Evolutionary conservation across 2,113 vertebrate genomes (phyloP).

Genomic region (Callipepla californica): DNA sequence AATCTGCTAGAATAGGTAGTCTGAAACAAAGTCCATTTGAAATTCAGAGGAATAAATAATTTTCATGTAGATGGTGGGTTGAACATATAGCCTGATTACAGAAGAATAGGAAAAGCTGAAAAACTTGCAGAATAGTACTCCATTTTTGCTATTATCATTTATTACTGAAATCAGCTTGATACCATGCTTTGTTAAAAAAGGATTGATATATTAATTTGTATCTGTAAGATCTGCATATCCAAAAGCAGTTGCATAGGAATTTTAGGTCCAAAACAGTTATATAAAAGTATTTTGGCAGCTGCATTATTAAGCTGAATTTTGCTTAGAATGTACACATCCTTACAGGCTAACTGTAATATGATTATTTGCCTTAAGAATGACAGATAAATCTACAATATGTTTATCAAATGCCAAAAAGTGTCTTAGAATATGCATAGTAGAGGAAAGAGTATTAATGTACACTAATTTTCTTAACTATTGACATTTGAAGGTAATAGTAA

Average conservation of each 20-base stretch:
- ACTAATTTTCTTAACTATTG: neutral
- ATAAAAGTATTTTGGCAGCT: neutral
- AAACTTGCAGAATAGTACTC: neutral
- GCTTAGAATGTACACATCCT: rapidly evolving
- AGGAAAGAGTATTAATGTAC: neutral
- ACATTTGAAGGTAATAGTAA: neutral
- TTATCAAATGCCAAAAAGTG: neutral
- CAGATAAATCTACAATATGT: neutral
- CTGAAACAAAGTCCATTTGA: neutral
- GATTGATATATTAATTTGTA: neutral
- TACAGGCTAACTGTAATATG: neutral
- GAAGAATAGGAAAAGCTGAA: neutral
- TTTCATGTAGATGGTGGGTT: neutral
- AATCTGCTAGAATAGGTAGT: neutral
- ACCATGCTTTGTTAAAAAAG: neutral
- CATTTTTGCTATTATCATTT: neutral
- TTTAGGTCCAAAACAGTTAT: neutral
- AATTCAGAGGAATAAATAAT: neutral
- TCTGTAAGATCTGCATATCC: neutral
- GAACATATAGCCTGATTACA: neutral
- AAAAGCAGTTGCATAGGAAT: neutral
- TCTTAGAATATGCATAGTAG: neutral
- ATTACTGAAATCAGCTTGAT: neutral
- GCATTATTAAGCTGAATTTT: neutral
- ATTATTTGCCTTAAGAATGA: neutral